Percentiles rank a stretch among this genome's conserved stretches.
phyloP scores from a whole-genome alignment of 1,140 invertebrate genomes.

The Orchestia grillus region DNA sequence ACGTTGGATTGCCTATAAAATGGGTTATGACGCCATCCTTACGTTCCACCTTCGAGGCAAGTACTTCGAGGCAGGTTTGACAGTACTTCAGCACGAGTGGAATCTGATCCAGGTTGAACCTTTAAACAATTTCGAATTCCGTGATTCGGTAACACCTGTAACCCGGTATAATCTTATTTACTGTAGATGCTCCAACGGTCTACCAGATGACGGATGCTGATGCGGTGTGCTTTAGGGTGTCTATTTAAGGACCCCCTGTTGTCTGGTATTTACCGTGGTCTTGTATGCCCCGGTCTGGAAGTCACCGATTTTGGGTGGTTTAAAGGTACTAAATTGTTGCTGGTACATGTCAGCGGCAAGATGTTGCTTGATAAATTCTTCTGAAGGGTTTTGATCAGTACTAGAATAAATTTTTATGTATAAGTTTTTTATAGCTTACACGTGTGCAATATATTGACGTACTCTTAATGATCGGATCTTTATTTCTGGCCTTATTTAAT shows the following conservation, averaged over 20 bases:
- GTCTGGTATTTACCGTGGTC: too few relatives aligned
- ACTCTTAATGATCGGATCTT: neutral
- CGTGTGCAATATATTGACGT: neutral
- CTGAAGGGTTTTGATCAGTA: neutral
- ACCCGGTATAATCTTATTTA: too few relatives aligned
- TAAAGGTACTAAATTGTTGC: too few relatives aligned
- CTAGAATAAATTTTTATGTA: neutral
- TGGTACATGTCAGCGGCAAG: neutral
- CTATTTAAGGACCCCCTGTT: too few relatives aligned
- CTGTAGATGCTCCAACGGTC: too few relatives aligned
- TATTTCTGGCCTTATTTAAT: neutral
- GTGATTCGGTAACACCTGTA: too few relatives aligned
- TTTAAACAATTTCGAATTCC: too few relatives aligned
- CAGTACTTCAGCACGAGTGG: neutral
- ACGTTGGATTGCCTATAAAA: neutral
- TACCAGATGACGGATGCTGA: too few relatives aligned
- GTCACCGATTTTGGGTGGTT: too few relatives aligned
- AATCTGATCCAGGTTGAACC: too few relatives aligned
- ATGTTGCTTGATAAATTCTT: neutral
- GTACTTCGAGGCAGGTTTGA: neutral
- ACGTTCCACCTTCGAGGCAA: neutral
- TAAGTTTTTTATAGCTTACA: neutral
- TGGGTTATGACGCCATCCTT: neutral
- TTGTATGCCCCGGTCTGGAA: too few relatives aligned
- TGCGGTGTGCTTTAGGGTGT: too few relatives aligned